Evolutionary conservation across 2,888 invertebrate genomes (phyloP).

Genomic region (Eristalis tenax): DNA sequence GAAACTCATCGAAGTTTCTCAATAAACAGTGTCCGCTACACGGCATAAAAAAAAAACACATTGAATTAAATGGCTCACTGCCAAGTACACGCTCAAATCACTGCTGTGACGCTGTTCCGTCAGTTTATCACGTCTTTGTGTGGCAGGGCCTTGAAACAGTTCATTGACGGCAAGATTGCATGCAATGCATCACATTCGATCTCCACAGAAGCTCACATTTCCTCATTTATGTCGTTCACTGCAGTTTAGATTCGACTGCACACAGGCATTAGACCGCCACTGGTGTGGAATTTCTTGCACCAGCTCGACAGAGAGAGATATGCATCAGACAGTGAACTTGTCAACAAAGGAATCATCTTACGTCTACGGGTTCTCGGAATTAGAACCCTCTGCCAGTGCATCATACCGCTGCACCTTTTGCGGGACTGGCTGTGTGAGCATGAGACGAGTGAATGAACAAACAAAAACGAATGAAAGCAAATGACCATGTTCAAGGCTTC

Average conservation of each 20-base stretch:
- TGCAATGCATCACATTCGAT: background rate
- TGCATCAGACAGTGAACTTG: conserved; percentile 5
- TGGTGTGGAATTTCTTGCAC: background rate
- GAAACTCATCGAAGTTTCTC: background rate
- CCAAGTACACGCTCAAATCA: background rate
- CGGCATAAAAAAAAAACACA: background rate
- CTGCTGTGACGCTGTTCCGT: background rate
- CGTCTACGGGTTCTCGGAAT: conserved; percentile 19
- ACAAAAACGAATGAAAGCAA: background rate
- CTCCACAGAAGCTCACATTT: background rate
- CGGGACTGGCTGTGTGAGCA: background rate
- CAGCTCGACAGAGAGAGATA: background rate
- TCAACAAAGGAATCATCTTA: conserved; percentile 52
- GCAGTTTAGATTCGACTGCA: background rate
- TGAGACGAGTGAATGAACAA: background rate
- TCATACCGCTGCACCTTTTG: background rate
- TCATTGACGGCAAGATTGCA: conserved; percentile 28
- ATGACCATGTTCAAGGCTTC: background rate
- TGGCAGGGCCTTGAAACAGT: conserved; percentile 27
- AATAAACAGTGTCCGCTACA: background rate
- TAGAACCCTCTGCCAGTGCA: background rate
- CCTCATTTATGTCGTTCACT: background rate
- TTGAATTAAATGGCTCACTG: background rate
- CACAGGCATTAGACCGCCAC: background rate
- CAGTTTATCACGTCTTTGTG: background rate